phyloP scores from a whole-genome alignment of 23 tunicate genomes.

The Ciona savignyi region DNA sequence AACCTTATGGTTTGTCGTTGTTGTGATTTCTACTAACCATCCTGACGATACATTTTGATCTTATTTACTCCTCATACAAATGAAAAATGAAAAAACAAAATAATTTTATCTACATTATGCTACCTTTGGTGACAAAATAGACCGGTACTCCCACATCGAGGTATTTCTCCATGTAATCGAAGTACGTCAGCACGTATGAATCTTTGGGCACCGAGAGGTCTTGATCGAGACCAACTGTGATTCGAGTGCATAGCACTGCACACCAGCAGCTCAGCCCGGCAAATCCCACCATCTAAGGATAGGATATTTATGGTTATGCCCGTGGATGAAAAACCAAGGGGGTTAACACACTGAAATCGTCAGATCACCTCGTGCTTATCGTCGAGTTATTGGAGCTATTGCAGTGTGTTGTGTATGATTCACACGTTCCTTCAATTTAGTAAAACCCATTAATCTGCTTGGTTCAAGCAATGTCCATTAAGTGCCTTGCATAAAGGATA shows the following conservation, averaged over 20 bases:
- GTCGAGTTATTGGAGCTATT: conserved; percentile 92
- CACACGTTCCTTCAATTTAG: no score
- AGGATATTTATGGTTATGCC: no score
- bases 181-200: conserved; percentile 87
- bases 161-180: conserved; percentile 96
- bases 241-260: conserved; percentile 19
- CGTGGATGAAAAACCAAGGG: no score
- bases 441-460: conserved; percentile 73
- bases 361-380: conserved; percentile 76
- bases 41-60: no score
- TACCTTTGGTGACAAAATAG: conserved; percentile 93
- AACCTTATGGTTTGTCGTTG: no score
- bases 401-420: no score
- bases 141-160: conserved; percentile 96
- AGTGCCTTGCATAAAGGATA: conserved; percentile 40
- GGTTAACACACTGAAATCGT: conserved; percentile 91
- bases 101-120: not conserved
- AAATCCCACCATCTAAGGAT: conserved; percentile 71
- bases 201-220: conserved; percentile 88
- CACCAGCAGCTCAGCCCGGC: conserved; percentile 64
- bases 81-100: no score
- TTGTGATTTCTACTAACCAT: no score
- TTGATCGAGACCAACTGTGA: conserved; percentile 91
- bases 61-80: no score
- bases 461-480: conserved; percentile 87